Percentiles rank a stretch among this genome's conserved stretches.
Evolutionary conservation across 2,113 vertebrate genomes (phyloP).

Genomic region (Progne subis): DNA sequence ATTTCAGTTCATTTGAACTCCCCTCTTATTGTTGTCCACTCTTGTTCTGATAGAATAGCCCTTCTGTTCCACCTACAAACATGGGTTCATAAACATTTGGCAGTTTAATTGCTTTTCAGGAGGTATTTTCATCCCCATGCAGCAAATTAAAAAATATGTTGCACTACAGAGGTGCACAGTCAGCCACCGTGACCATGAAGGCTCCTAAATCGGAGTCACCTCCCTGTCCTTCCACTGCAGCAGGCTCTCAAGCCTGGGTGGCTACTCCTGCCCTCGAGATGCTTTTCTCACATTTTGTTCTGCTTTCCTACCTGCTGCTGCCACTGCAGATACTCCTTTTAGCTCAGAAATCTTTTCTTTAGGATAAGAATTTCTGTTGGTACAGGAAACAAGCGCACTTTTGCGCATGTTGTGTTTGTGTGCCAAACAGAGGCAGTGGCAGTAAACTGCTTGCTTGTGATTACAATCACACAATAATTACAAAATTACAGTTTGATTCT

Average conservation of each 20-base stretch:
- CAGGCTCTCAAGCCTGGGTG: not conserved
- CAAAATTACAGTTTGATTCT: not conserved
- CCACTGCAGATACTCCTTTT: not conserved
- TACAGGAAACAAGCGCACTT: not conserved
- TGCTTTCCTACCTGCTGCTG: not conserved
- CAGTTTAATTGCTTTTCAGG: constrained; percentile 11
- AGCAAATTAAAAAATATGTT: not conserved
- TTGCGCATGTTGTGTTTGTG: not conserved
- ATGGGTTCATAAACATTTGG: not conserved
- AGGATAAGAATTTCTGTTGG: not conserved
- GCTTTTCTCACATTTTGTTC: not conserved
- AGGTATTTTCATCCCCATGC: not conserved
- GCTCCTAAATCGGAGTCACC: not conserved
- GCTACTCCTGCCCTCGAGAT: not conserved
- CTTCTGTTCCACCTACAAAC: not conserved
- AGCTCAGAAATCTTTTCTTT: not conserved
- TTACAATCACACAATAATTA: constrained; percentile 4
- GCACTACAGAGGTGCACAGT: not conserved
- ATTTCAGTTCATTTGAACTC: not conserved
- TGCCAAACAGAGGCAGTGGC: not conserved
- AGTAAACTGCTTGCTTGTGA: not conserved
- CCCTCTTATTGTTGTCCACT: not conserved
- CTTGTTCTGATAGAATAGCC: not conserved
- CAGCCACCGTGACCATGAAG: not conserved
- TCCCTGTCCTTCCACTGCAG: not conserved